Evolutionary conservation across 2,797 vertebrate species (phyloP).

Genomic region (Odontamblyopus lacepedii): DNA sequence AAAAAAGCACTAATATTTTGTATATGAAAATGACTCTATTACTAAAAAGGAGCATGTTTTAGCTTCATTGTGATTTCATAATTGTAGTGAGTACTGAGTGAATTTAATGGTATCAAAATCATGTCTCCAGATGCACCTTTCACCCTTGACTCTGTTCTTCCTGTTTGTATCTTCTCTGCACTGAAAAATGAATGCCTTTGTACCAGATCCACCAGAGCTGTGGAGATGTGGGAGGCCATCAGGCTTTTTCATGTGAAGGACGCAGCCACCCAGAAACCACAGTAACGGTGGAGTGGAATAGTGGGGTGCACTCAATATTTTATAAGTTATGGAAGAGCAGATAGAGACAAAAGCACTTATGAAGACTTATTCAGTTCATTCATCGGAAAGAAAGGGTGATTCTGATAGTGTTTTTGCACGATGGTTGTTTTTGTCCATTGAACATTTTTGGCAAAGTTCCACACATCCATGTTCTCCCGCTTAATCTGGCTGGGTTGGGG

Average conservation of each 20-base stretch:
- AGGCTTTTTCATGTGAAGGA: conserved; percentile 56
- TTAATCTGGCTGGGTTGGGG: too few species aligned
- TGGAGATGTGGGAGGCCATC: conserved; percentile 55
- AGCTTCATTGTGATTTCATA: too few species aligned
- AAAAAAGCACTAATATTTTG: too few species aligned
- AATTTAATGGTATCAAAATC: background rate
- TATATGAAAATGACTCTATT: too few species aligned
- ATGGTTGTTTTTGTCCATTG: background rate
- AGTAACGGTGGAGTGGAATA: conserved; percentile 16
- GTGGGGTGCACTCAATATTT: conserved; percentile 59
- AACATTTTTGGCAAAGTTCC: background rate
- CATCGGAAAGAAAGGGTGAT: background rate
- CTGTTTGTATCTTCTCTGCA: conserved; percentile 40
- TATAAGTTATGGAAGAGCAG: conserved; percentile 53
- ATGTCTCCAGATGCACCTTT: conserved; percentile 40
- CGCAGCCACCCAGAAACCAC: conserved; percentile 64
- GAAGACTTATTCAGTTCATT: conserved; percentile 6
- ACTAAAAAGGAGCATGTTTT: too few species aligned
- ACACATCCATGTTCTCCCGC: too few species aligned
- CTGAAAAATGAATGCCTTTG: conserved; percentile 67
- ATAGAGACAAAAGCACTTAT: conserved; percentile 62
- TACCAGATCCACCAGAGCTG: conserved; percentile 45
- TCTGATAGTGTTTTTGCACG: background rate
- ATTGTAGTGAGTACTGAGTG: too few species aligned
- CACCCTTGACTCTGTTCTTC: conserved; percentile 30